Evolutionary conservation across 2,888 invertebrate species (phyloP), one percentile per base, ranked within the genome.

Genomic region (Cataglyphis albicans): DNA sequence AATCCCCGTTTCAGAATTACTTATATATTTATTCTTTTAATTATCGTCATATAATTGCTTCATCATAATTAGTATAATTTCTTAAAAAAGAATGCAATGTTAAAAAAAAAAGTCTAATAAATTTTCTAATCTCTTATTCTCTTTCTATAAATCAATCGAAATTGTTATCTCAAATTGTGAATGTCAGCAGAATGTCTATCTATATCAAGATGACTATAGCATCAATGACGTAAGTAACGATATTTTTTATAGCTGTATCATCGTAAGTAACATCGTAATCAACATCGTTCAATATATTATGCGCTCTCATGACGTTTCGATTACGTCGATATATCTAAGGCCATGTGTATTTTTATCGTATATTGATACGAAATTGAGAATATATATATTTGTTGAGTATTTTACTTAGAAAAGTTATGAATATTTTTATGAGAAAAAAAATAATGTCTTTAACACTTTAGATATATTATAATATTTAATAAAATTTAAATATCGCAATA

Each of bases 151-250:
- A 61, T 44, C 55, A 59, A 35, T 72, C 12, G 21, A 44, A 67
- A 87, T 78, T 61, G 67, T 86, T 64, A 81, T 85, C 74, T 55
- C 78, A 86, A 84, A 83, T 88, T 59, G 82, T 57, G 63, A 68
- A 86, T 74, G 76, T 82, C 52, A 52, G 57, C 55, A 52, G 59
- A 81, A 88, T 68, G 68, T 57, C 44, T 57, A 32, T 18, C 57
- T 32, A 61, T 25, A 67, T 12, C 61, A 67, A 48, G 35, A 41
- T 68, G n/a, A 10, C 67, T 72, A 88, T 88, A 88, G 83, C 82
- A 32, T 64, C 86, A 80, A 84, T 86, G 88, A 88, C 88, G 85
- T 83, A 76, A 48, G 57, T 32, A 61, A 57, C 7, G 35, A 48
- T 64, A 75, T 38, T 68, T 67, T 70, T 63, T 74, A 74, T 64